These are phyloP conservation scores for Apotomis betuletana DNA, from an alignment of 2,888 invertebrate genomes.

Conservation along the genomic window DNA sequence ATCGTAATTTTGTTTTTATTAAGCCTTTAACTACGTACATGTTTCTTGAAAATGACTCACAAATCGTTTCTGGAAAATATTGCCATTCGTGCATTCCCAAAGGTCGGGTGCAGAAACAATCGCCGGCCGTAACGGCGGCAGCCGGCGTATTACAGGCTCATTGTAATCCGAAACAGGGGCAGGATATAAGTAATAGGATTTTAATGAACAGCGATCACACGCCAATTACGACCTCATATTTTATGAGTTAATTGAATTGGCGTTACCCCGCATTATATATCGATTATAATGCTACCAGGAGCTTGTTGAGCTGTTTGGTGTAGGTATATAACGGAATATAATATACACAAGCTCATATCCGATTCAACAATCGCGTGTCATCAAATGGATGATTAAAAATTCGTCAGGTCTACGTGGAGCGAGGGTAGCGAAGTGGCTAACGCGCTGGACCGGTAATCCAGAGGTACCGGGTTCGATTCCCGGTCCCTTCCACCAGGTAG, in stretches of 20 bases:
- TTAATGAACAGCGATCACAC: slow-evolving; percentile 60
- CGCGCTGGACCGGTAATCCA: too few species aligned
- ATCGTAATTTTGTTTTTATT: too few species aligned
- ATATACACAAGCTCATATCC: slow-evolving; percentile 10
- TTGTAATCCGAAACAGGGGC: slow-evolving; percentile 16
- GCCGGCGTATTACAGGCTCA: slow-evolving; percentile 16
- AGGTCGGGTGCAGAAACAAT: slow-evolving; percentile 14
- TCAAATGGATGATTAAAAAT: background rate
- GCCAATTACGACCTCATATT: slow-evolving; percentile 58
- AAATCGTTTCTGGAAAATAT: slow-evolving; percentile 13
- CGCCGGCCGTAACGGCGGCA: slow-evolving; percentile 9
- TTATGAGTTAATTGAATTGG: slow-evolving; percentile 50
- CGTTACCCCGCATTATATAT: slow-evolving; percentile 14
- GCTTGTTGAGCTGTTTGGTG: slow-evolving; percentile 1
- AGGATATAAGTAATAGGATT: slow-evolving; percentile 55
- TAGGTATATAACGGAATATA: slow-evolving; percentile 6
- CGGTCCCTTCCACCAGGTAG: too few species aligned
- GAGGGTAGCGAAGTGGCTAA: too few species aligned
- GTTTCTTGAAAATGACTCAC: background rate
- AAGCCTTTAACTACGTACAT: too few species aligned
- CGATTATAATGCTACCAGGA: slow-evolving; percentile 2
- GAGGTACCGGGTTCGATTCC: too few species aligned
- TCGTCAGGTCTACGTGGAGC: too few species aligned
- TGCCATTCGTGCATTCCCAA: slow-evolving; percentile 2
- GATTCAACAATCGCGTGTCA: background rate